Conservation (phyloP, 2,888 invertebrate species). For the Melolontha melolontha region DNA sequence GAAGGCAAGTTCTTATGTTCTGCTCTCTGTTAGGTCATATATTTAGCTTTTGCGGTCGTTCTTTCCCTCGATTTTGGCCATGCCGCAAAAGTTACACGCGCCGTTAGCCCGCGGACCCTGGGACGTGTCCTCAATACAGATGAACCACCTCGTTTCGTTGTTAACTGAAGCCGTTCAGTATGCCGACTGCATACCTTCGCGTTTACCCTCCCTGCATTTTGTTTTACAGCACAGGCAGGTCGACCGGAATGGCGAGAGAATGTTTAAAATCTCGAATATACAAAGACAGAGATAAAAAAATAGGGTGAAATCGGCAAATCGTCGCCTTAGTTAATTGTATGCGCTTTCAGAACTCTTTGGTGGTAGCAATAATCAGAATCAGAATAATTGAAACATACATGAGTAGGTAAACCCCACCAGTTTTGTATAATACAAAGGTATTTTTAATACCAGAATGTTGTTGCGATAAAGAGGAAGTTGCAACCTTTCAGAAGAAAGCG, state of each 20-base stretch:
- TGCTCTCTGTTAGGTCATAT: conserved; percentile 39
- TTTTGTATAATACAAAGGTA: too few relatives aligned
- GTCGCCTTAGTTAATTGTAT: not conserved
- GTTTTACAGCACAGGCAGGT: conserved; percentile 27
- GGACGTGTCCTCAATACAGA: conserved; percentile 50
- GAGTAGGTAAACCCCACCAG: too few relatives aligned
- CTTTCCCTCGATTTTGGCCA: conserved; percentile 45
- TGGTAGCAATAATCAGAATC: too few relatives aligned
- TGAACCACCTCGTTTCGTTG: conserved; percentile 37
- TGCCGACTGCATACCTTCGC: conserved; percentile 47
- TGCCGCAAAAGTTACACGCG: conserved; percentile 62
- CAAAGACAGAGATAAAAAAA: not conserved
- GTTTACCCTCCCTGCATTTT: conserved; percentile 45
- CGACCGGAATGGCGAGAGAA: not conserved
- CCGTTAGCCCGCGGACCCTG: conserved; percentile 62
- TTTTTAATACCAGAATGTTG: too few relatives aligned
- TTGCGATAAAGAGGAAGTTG: too few relatives aligned
- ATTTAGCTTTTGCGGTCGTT: conserved; percentile 17
- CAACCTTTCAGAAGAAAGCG: too few relatives aligned
- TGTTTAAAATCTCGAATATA: conserved; percentile 23
- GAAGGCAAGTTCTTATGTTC: too few relatives aligned
- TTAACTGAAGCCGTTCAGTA: conserved; percentile 46
- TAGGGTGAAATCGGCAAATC: not conserved
- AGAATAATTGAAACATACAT: too few relatives aligned
- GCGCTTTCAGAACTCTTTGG: too few relatives aligned